Evolutionary conservation across 2,113 vertebrate genomes (phyloP).

Genomic region (Cavia porcellus): DNA sequence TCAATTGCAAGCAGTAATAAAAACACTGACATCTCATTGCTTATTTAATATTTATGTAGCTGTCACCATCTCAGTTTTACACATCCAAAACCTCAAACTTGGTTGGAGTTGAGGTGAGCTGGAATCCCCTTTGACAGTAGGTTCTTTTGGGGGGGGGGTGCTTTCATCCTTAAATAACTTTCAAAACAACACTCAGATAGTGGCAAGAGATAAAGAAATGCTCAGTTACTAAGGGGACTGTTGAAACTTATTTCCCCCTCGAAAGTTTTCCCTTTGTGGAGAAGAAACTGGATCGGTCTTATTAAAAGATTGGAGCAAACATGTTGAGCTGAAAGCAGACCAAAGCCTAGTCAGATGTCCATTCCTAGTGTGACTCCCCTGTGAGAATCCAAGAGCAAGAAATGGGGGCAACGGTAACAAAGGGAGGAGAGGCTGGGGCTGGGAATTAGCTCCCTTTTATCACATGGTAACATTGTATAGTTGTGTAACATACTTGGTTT

Average conservation of each 20-base stretch:
- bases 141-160: conserved; percentile 42
- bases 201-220: conserved; percentile 79
- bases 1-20: conserved; percentile 63
- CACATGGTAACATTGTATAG: not conserved
- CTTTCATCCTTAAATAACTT: conserved; percentile 81
- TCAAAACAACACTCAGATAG: conserved; percentile 77
- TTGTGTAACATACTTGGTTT: not conserved
- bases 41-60: conserved; percentile 73
- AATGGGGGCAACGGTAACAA: not conserved
- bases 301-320: conserved; percentile 4
- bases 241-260: conserved; percentile 15
- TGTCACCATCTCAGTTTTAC: conserved; percentile 69
- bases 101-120: conserved; percentile 72
- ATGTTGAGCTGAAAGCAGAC: not conserved
- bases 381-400: not conserved
- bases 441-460: not conserved
- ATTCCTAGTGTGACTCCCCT: not conserved
- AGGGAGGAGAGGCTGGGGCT: not conserved
- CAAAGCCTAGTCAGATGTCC: not conserved
- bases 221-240: conserved; percentile 43
- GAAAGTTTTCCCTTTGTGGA: conserved; percentile 38
- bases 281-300: conserved; percentile 66
- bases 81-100: conserved; percentile 72
- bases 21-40: conserved; percentile 68
- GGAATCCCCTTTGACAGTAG: conserved; percentile 77